Percentiles rank a stretch among this genome's conserved stretches.
Evolutionary conservation across 2,888 invertebrate genomes (phyloP).

Genomic region (Cynaeus angustus): DNA sequence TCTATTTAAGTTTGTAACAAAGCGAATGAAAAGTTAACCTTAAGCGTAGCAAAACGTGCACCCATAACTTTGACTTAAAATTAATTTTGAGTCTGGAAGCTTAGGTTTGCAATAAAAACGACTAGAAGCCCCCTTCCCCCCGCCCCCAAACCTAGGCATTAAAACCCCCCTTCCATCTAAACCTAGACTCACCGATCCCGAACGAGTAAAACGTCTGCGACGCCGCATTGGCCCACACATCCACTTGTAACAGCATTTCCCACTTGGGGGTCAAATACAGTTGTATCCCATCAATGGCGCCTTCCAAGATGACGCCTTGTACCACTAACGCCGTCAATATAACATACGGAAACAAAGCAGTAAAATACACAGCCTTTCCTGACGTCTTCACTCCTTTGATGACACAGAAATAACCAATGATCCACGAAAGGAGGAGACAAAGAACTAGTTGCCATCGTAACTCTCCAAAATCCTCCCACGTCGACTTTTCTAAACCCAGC

Average conservation of each 20-base stretch:
- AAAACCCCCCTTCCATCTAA: no score
- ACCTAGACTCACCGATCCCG: conserved; percentile 72
- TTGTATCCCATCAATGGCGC: conserved; percentile 81
- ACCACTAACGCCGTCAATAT: conserved; percentile 79
- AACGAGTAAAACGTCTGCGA: conserved; percentile 91
- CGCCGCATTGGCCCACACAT: conserved; percentile 88
- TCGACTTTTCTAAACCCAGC: conserved; percentile 80
- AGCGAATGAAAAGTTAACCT: no score
- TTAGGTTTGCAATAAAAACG: no score
- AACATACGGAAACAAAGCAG: conserved; percentile 82
- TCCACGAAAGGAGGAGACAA: conserved; percentile 85
- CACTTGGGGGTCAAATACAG: conserved; percentile 86
- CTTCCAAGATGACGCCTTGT: conserved; percentile 75
- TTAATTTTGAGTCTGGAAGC: no score
- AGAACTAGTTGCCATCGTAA: conserved; percentile 89
- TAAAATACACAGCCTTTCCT: conserved; percentile 87
- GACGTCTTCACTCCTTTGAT: conserved; percentile 92
- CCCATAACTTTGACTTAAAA: no score
- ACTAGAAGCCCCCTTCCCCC: no score
- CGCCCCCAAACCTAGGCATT: no score
- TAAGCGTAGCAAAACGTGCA: no score
- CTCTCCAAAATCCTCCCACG: conserved; percentile 84
- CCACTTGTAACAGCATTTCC: conserved; percentile 77
- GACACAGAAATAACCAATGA: conserved; percentile 89
- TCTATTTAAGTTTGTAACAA: no score